Evolutionary conservation across 1,140 invertebrate genomes (phyloP).

Genomic region (Nasonia vitripennis): DNA sequence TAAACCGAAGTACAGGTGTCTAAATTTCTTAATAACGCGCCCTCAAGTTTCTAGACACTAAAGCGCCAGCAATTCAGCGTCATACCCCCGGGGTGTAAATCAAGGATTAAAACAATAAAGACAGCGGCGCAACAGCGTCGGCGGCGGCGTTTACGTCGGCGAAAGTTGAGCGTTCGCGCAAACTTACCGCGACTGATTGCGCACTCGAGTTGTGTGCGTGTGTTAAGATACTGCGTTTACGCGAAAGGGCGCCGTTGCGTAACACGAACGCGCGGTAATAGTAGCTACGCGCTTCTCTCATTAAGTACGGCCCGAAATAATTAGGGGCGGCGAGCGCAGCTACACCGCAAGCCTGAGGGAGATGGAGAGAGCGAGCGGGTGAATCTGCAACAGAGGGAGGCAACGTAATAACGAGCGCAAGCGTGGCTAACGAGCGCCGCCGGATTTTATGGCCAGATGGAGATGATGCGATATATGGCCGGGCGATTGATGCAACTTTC

Average conservation of each 20-base stretch:
- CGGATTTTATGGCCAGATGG: slow-evolving; percentile 73
- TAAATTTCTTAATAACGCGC: background rate
- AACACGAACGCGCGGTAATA: slow-evolving; percentile 54
- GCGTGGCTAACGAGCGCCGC: slow-evolving; percentile 72
- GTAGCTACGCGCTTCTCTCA: slow-evolving; percentile 59
- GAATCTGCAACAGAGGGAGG: slow-evolving; percentile 20
- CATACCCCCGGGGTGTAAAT: slow-evolving; percentile 8
- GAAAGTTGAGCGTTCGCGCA: slow-evolving; percentile 48
- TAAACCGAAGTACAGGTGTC: background rate
- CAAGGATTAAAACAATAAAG: slow-evolving; percentile 45
- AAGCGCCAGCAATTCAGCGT: background rate
- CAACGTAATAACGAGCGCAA: slow-evolving; percentile 72
- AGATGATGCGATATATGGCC: slow-evolving; percentile 68
- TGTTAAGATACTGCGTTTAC: slow-evolving; percentile 53
- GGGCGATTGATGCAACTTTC: slow-evolving; percentile 67
- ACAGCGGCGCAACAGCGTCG: background rate
- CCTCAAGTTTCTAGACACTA: background rate
- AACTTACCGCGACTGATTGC: slow-evolving; percentile 47
- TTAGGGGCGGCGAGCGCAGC: slow-evolving; percentile 59
- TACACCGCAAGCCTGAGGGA: background rate
- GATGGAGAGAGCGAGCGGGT: background rate
- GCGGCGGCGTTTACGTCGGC: slow-evolving; percentile 1
- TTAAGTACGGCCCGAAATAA: slow-evolving; percentile 67
- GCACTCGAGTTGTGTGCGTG: slow-evolving; percentile 35
- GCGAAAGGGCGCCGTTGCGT: slow-evolving; percentile 53